A percentile compares a stretch with the other conserved stretches of the same genome.
These are phyloP conservation scores for Mantis religiosa DNA, from an alignment of 2,888 invertebrate genomes.

Conservation along the genomic window DNA sequence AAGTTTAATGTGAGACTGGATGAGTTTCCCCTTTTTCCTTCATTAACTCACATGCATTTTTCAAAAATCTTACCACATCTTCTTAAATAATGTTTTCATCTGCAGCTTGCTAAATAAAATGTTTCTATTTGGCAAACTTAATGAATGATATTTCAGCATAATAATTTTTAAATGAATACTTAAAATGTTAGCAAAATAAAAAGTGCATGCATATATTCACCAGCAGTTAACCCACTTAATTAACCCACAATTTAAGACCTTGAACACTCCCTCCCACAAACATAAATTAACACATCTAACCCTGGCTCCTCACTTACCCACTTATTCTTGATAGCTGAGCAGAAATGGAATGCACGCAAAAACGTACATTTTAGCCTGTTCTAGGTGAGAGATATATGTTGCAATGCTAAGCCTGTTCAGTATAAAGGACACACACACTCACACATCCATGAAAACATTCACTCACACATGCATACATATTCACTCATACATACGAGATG, in stretches of 20 bases:
- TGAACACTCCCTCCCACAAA: background rate
- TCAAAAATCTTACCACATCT: background rate
- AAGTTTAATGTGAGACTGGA: background rate
- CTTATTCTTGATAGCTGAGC: background rate
- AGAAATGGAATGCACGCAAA: background rate
- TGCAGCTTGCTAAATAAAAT: background rate
- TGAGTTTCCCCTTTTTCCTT: background rate
- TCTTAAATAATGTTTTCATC: background rate
- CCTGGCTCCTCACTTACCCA: background rate
- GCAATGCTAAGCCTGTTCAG: constrained; percentile 3
- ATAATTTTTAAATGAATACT: background rate
- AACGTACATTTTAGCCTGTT: background rate
- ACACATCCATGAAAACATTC: background rate
- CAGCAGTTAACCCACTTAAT: background rate
- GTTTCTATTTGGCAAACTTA: background rate
- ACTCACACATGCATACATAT: background rate
- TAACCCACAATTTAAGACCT: background rate
- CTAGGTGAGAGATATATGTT: constrained; percentile 11
- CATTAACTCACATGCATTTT: background rate
- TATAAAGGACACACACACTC: background rate
- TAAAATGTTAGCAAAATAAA: background rate
- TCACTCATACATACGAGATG: background rate
- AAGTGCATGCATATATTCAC: background rate
- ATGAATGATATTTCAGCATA: background rate
- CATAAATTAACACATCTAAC: background rate